Evolutionary conservation across 2,797 vertebrate genomes (phyloP), one percentile per base, ranked within the genome.

Genomic region (Falco biarmicus): DNA sequence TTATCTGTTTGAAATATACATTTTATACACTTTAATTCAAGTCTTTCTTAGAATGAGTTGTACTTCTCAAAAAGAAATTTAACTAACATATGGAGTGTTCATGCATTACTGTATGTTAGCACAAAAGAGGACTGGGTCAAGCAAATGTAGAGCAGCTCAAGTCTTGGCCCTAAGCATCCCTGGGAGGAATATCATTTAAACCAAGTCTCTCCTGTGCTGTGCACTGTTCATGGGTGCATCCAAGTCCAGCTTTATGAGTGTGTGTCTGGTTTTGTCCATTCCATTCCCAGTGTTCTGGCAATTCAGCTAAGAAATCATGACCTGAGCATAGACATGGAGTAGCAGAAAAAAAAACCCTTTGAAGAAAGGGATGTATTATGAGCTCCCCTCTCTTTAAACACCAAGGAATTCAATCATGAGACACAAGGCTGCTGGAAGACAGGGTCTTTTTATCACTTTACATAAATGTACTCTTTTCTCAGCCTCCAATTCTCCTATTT

Each of bases 1-100:
- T 24, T 75, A 71, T 83, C 76, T 90, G 28, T 78, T 91, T 93
- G 66, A 96, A 96, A 81, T 65, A 41, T 25, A 77, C 47, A 26
- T 84, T 56, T 31, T 89, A 80, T 5, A 26, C 1, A 2, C 11
- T 8, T 88, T 74, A 68, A 68, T 78, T 47, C 51, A 84, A 2
- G 11, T 88, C 26, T 64, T 64, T 89, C 77, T 74, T 81, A 91
- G 82, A 93, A 66, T 34, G 28, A 88, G 34, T 76, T 94, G 71
- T 84, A 69, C 73, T 82, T 94, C 65, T 77, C 43, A 89, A 84
- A 57, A 75, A 79, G 19, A 78, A 83, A 53, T 39, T 34, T 50
- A 80, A 34, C 22, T 41, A 43, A 69, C 15, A 9, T 17, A 13
- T 45, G 50, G 29, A 92, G 32, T 3, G 13, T 65, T 95, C 10